A percentile compares a stretch with the other conserved stretches of the same genome.
phyloP scores from a whole-genome alignment of 2,888 invertebrate genomes.

The Scrobipalpa costella region DNA sequence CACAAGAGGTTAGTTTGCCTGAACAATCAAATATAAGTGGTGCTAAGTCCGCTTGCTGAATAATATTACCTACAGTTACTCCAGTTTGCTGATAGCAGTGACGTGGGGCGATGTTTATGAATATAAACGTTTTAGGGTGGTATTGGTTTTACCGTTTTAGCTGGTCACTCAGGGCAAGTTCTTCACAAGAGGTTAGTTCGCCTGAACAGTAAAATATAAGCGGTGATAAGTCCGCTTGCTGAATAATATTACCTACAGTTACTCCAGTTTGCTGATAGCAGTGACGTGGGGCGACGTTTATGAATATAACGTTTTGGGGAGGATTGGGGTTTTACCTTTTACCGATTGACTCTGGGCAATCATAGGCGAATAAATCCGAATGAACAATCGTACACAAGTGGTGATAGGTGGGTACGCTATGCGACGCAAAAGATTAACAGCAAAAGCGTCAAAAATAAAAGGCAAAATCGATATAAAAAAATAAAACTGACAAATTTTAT shows the following conservation, averaged over 20 bases:
- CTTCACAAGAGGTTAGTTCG: background rate
- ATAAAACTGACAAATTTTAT: too few relatives aligned
- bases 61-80: slow-evolving; percentile 19
- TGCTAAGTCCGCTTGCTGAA: background rate
- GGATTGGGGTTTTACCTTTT: background rate
- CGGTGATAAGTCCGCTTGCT: background rate
- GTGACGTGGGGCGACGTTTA: slow-evolving; percentile 4
- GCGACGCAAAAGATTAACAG: too few relatives aligned
- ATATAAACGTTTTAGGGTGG: background rate
- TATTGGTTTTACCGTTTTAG: background rate
- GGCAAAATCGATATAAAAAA: too few relatives aligned
- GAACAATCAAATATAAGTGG: too few relatives aligned
- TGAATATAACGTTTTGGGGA: background rate
- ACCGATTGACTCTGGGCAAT: too few relatives aligned
- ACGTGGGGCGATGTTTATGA: slow-evolving; percentile 4
- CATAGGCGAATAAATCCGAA: too few relatives aligned
- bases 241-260: slow-evolving; percentile 21
- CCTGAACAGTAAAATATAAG: too few relatives aligned
- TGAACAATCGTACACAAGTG: too few relatives aligned
- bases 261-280: background rate
- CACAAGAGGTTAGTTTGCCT: background rate
- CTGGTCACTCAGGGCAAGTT: too few relatives aligned
- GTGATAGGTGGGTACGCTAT: too few relatives aligned
- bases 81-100: background rate
- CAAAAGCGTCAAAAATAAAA: too few relatives aligned